Evolutionary conservation across 1,140 invertebrate genomes (phyloP), one percentile per base, ranked within the genome.

Genomic region (Metopolophium dirhodum): DNA sequence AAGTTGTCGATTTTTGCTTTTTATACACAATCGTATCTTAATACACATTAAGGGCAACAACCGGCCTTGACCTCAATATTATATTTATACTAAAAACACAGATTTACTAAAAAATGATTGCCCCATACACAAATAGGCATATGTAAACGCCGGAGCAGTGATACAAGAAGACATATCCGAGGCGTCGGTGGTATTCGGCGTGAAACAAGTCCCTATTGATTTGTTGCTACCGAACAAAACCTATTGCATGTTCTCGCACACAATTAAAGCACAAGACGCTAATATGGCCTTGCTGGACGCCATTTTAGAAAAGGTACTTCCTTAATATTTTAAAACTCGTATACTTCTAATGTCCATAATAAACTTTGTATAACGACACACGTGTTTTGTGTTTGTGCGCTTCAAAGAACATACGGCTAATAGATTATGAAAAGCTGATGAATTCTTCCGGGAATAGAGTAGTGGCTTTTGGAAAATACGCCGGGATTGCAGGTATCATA

Each of bases 381-480:
- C 30, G 20, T 92, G 0, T 54, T 93, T 54, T 54, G 30, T 93
- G 1, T 57, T 93, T 22, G 23, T 93, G 18, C 20, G 3, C 23
- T 47, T 77, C 8, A 97, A 95, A 98, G 96, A 99, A 99, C 95
- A 99, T 99, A 94, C 97, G 99, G 35, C 95, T 99, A 30, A 97
- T 99, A 94, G 99, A 99, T 96, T 99, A 99, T 95, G 99, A 99
- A 95, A 99, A 99, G 95, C 96, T 99, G 94, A 97, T 98, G 94
- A 98, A 99, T 95, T 96, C 97, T 22, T 96, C 96, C 57, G 99
- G 98, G 0, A 97, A 98, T 91, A 95, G 99, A 41, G 97, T 99
- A 26, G 99, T 99, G 14, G 99, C 99, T 7, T 99, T 99, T 96
- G 99, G 99, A 0, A 99, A 99, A 95, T 99, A 99, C 95, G 99